These are phyloP conservation scores for Phataginus tetradactyla DNA, from an alignment of 2,797 vertebrate species.

Conservation along the genomic window DNA sequence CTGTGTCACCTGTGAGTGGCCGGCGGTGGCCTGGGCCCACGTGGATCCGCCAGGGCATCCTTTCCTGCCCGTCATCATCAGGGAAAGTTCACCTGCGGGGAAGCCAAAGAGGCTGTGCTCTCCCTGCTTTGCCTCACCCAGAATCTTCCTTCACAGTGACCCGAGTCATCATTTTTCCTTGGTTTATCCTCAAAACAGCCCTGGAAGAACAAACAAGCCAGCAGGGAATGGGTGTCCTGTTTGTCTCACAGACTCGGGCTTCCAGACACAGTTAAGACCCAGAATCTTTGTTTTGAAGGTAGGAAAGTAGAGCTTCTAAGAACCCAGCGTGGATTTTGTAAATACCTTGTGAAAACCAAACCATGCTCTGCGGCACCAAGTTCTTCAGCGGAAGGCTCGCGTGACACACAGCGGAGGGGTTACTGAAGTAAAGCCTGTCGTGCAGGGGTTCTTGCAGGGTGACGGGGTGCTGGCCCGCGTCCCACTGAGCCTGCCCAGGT, in stretches of 20 bases:
- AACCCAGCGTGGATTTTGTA: background rate
- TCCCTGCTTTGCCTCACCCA: background rate
- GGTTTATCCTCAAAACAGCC: background rate
- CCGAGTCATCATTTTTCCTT: slow-evolving; percentile 53
- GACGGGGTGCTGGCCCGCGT: background rate
- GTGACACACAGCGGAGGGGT: background rate
- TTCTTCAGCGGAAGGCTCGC: background rate
- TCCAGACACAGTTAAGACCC: background rate
- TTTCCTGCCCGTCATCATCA: background rate
- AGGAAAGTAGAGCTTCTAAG: background rate
- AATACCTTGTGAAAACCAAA: background rate
- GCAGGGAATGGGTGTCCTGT: background rate
- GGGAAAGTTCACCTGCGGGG: background rate
- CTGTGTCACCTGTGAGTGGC: too few species aligned
- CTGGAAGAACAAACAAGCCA: background rate
- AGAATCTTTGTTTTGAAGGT: background rate
- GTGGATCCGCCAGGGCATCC: background rate
- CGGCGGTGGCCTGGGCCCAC: too few species aligned
- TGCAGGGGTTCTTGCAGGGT: background rate
- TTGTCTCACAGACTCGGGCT: background rate
- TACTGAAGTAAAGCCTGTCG: background rate
- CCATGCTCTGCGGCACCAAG: background rate
- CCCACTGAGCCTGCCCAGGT: too few species aligned
- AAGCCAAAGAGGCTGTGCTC: background rate
- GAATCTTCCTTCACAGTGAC: slow-evolving; percentile 6